phyloP scores from a whole-genome alignment of 2,888 invertebrate species.

The Acrocera orbiculus region DNA sequence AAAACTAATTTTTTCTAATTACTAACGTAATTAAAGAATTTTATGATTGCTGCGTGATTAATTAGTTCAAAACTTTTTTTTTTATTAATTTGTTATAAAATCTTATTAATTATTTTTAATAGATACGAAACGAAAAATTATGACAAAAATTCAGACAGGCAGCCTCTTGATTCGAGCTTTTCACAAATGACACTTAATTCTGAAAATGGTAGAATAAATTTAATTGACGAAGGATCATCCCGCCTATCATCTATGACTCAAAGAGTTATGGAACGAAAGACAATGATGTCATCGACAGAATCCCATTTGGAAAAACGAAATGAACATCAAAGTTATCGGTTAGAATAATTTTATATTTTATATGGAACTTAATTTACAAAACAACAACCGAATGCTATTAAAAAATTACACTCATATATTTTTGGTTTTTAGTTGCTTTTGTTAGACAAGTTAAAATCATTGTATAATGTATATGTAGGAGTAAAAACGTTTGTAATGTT shows the following conservation, averaged over 20 bases:
- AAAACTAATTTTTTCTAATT: no score
- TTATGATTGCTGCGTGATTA: no score
- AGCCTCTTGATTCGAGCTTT: constrained; percentile 26
- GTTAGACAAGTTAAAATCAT: no score
- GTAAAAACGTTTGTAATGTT: neutral
- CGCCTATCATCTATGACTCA: constrained; percentile 30
- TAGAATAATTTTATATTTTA: constrained; percentile 24
- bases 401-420: no score
- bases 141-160: constrained; percentile 22
- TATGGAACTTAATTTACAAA: neutral
- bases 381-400: neutral
- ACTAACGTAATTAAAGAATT: no score
- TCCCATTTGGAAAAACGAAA: constrained; percentile 29
- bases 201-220: constrained; percentile 25
- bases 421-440: no score
- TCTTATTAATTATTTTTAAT: no score
- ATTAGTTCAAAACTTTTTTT: no score
- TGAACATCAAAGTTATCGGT: constrained; percentile 30
- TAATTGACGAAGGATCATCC: constrained; percentile 27
- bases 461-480: neutral
- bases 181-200: constrained; percentile 26
- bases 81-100: no score
- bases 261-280: constrained; percentile 30
- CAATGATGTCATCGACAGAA: constrained; percentile 28
- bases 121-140: constrained; percentile 32